Evolutionary conservation across 2,113 vertebrate species (phyloP).

Genomic region (Oncorhynchus gorbuscha): DNA sequence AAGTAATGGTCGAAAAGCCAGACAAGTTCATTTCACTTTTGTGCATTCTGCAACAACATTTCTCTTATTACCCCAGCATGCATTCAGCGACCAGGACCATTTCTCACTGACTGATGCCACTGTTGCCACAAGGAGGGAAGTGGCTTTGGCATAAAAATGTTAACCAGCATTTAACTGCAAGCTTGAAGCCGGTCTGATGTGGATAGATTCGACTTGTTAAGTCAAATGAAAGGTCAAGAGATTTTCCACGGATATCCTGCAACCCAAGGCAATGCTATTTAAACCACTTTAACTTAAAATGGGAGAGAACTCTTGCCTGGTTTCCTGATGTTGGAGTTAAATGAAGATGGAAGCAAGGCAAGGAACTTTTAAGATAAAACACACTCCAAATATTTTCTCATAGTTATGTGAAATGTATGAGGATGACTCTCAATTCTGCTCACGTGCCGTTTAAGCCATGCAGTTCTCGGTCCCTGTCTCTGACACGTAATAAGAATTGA

Average conservation of each 20-base stretch:
- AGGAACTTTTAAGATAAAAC: too few species aligned
- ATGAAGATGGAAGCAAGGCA: background rate
- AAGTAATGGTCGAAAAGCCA: too few species aligned
- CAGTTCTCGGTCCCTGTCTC: too few species aligned
- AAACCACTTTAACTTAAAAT: background rate
- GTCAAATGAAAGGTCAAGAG: conserved; percentile 69
- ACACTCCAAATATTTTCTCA: background rate
- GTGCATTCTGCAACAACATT: conserved; percentile 38
- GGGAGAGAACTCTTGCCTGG: conserved; percentile 3
- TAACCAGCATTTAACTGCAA: conserved; percentile 60
- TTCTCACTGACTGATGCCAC: conserved; percentile 53
- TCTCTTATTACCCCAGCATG: conserved; percentile 55
- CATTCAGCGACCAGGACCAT: conserved; percentile 39
- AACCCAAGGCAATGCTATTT: conserved; percentile 39
- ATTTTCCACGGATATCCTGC: conserved; percentile 46
- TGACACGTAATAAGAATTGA: too few species aligned
- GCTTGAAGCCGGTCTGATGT: conserved; percentile 57
- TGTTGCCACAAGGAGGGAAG: conserved; percentile 49
- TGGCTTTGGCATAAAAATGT: conserved; percentile 65
- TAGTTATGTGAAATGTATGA: conserved; percentile 5
- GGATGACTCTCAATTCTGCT: too few species aligned
- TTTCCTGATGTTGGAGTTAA: conserved; percentile 15
- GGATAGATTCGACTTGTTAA: conserved; percentile 64
- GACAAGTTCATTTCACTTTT: too few species aligned
- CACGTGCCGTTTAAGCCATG: too few species aligned